These are phyloP conservation scores for Tetramorium parvispinum DNA, from an alignment of 1,140 invertebrate species.

Conservation along the genomic window DNA sequence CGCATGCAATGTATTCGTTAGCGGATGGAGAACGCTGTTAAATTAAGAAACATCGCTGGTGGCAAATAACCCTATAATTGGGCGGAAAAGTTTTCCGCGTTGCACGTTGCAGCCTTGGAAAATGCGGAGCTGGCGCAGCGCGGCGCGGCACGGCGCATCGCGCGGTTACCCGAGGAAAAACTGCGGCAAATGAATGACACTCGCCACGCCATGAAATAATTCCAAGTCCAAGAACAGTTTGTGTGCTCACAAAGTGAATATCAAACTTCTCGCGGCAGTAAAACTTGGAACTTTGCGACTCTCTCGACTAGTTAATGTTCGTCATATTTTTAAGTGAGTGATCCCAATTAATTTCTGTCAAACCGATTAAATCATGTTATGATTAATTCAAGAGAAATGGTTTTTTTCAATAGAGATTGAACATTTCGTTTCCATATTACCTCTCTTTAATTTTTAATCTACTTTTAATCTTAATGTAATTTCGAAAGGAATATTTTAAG, in stretches of 20 bases:
- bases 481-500: neutral
- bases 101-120: slow-evolving; percentile 9
- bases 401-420: neutral
- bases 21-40: slow-evolving; percentile 38
- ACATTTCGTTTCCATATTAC: neutral
- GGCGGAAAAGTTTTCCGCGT: slow-evolving; percentile 34
- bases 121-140: slow-evolving; percentile 5
- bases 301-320: neutral
- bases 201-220: slow-evolving; percentile 35
- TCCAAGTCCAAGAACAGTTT: slow-evolving; percentile 37
- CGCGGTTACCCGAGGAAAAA: slow-evolving; percentile 29
- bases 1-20: slow-evolving; percentile 36
- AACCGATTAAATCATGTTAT: neutral
- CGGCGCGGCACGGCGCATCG: slow-evolving; percentile 4
- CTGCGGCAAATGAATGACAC: slow-evolving; percentile 41
- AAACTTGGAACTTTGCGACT: slow-evolving; percentile 13
- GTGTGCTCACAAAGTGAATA: slow-evolving; percentile 37
- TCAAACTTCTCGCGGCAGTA: slow-evolving; percentile 25
- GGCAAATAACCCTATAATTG: slow-evolving; percentile 58
- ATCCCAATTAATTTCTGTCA: slow-evolving; percentile 24
- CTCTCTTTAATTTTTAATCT: neutral
- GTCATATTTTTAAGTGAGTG: slow-evolving; percentile 11
- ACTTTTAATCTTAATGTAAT: neutral
- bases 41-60: slow-evolving; percentile 54
- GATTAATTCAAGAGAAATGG: neutral